phyloP scores from a whole-genome alignment of 2,113 vertebrate genomes.

The Amblyopsis rosae region DNA sequence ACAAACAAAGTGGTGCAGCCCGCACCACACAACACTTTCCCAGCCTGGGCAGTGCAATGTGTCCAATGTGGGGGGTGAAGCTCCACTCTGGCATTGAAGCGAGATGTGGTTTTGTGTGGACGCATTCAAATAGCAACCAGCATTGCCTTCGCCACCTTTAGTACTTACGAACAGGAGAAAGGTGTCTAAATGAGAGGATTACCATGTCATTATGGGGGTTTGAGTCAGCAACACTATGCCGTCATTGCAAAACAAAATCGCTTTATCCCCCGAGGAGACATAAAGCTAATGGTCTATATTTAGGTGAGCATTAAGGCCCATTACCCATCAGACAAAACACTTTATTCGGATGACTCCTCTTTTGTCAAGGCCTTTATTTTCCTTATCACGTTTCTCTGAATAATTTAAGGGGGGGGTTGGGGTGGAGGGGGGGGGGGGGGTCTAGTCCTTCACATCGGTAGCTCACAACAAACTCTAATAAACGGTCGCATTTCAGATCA shows the following conservation, averaged over 20 bases:
- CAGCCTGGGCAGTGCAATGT: no score
- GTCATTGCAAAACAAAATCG: slow-evolving; percentile 51
- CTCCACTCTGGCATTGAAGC: no score
- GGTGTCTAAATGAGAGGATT: slow-evolving; percentile 64
- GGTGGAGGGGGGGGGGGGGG: no score
- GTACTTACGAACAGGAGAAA: not conserved
- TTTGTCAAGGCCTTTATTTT: slow-evolving; percentile 14
- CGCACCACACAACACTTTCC: no score
- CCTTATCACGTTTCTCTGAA: not conserved
- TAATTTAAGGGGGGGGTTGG: not conserved
- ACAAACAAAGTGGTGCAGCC: no score
- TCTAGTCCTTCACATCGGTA: no score
- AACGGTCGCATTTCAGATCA: no score
- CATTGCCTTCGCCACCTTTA: no score
- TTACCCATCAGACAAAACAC: slow-evolving; percentile 44
- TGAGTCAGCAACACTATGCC: slow-evolving; percentile 55
- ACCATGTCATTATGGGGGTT: slow-evolving; percentile 61
- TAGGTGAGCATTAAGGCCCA: slow-evolving; percentile 59
- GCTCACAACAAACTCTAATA: no score
- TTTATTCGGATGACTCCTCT: slow-evolving; percentile 12
- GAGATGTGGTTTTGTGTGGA: no score
- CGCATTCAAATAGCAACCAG: no score
- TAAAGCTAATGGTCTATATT: slow-evolving; percentile 59
- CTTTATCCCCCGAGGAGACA: slow-evolving; percentile 45
- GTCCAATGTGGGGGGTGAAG: no score